Evolutionary conservation across 1,140 invertebrate genomes (phyloP).

Genomic region (Drosophila pruinosa): DNA sequence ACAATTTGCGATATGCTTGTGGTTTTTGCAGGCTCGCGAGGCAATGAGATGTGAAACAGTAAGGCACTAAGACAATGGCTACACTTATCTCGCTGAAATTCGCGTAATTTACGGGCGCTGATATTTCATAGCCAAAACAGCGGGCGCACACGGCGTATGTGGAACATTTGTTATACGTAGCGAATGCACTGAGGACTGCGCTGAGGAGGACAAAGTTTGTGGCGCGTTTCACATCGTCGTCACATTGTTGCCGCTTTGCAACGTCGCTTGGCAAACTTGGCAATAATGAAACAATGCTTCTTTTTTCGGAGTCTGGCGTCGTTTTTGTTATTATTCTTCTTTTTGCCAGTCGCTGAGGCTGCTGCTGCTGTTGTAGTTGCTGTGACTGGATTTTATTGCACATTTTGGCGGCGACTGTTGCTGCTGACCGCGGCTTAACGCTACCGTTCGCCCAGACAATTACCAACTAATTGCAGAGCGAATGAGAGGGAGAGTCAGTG

Average conservation of each 20-base stretch:
- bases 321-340: slow-evolving; percentile 43
- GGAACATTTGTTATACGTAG: slow-evolving; percentile 18
- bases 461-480: slow-evolving; percentile 45
- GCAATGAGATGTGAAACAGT: slow-evolving; percentile 1
- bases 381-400: slow-evolving; percentile 52
- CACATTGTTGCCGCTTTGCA: slow-evolving; percentile 51
- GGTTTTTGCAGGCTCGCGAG: background rate
- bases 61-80: slow-evolving; percentile 6
- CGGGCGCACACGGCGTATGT: slow-evolving; percentile 33
- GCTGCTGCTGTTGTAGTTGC: too few species aligned
- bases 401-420: slow-evolving; percentile 17
- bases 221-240: slow-evolving; percentile 19
- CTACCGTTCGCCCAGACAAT: slow-evolving; percentile 40
- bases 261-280: background rate
- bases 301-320: background rate
- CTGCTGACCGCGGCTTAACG: slow-evolving; percentile 11
- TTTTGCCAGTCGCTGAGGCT: background rate
- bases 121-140: slow-evolving; percentile 4
- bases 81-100: slow-evolving; percentile 58
- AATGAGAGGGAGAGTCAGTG: background rate
- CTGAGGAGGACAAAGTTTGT: slow-evolving; percentile 53
- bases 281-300: slow-evolving; percentile 24
- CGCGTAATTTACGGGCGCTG: slow-evolving; percentile 42
- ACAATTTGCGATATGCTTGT: background rate
- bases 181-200: background rate